Percentiles rank a stretch among this genome's conserved stretches.
Conservation (phyloP, 2,113 vertebrate species). For the Pterophyllum scalare region DNA sequence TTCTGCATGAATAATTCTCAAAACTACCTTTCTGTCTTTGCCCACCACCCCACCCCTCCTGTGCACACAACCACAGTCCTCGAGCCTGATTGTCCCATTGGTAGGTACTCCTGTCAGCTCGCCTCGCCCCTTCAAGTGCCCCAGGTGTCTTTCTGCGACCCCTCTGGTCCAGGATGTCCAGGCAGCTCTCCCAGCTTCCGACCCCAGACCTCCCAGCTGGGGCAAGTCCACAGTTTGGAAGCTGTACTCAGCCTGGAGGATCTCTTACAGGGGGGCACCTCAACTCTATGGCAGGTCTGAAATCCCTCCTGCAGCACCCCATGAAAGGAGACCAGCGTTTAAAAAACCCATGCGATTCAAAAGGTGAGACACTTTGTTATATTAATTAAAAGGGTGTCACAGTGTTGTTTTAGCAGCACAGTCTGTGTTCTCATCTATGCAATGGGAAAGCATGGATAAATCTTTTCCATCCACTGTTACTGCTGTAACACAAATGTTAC, state of each 20-base stretch:
- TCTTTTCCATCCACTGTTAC: constrained; percentile 30
- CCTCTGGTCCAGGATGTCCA: constrained; percentile 78
- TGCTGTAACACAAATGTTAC: constrained; percentile 2
- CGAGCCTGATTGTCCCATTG: constrained; percentile 61
- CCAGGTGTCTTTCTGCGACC: constrained; percentile 60
- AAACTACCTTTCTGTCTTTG: constrained; percentile 43
- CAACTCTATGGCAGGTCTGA: constrained; percentile 79
- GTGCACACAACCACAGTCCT: constrained; percentile 45
- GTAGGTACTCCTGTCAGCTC: constrained; percentile 46
- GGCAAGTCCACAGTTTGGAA: constrained; percentile 82
- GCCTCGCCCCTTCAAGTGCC: constrained; percentile 56
- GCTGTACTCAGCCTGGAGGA: constrained; percentile 74
- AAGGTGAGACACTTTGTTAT: constrained; percentile 70
- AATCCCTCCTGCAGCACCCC: constrained; percentile 82
- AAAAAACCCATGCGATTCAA: constrained; percentile 75
- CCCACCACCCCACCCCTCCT: constrained; percentile 16
- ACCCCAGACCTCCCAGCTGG: constrained; percentile 83
- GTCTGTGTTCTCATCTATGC: not conserved
- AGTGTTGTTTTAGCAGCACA: constrained; percentile 1
- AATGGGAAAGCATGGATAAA: constrained; percentile 15
- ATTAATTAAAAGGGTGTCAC: not conserved
- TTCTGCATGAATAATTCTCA: constrained; percentile 37
- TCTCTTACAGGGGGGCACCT: constrained; percentile 75
- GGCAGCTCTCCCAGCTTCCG: constrained; percentile 81
- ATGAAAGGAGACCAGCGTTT: constrained; percentile 79